These are phyloP conservation scores for Sus scrofa DNA, from an alignment of 2,113 vertebrate species.

Conservation along the genomic window T2T-Sscrofa CM000817.6:154985501-154986000, in stretches of 20 bases:
- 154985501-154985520: slow-evolving; percentile 58
- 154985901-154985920: neutral
- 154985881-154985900: neutral
- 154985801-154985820: slow-evolving; percentile 13
- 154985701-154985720: neutral
- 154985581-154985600: neutral
- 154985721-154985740: neutral
- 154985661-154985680: neutral
- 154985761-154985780: neutral
- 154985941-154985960: neutral
- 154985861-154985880: neutral
- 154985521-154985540: slow-evolving; percentile 28
- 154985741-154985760: neutral
- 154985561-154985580: slow-evolving; percentile 1
- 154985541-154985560: neutral
- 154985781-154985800: neutral
- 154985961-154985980: neutral
- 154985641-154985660: neutral
- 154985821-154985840: neutral
- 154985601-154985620: neutral
- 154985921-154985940: neutral
- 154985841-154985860: neutral
- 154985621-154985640: neutral
- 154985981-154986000: neutral
- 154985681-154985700: neutral